phyloP scores from a whole-genome alignment of 2,888 invertebrate genomes.

The Thymelicus sylvestris region DNA sequence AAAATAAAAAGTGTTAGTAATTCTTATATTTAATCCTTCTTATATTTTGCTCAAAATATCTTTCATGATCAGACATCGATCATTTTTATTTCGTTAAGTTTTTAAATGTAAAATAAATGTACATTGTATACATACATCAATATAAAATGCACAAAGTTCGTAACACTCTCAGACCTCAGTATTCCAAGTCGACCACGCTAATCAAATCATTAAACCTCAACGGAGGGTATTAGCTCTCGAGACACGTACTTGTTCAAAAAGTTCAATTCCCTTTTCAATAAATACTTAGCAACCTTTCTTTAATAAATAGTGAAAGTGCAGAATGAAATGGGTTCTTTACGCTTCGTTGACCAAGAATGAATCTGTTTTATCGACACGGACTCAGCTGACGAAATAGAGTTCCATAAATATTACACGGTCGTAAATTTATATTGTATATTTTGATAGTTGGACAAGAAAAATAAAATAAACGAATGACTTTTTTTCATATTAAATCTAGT shows the following conservation, averaged over 20 bases:
- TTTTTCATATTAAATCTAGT: no score
- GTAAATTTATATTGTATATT: background rate
- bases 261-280: slow-evolving; percentile 14
- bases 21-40: no score
- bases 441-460: no score
- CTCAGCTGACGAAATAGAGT: background rate
- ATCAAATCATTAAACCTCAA: background rate
- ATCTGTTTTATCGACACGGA: background rate
- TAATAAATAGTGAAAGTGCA: slow-evolving; percentile 4
- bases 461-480: no score
- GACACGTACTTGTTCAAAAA: slow-evolving; percentile 8
- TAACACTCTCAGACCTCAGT: background rate
- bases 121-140: no score
- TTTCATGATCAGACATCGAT: no score
- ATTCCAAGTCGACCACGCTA: background rate
- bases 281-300: background rate
- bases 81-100: no score
- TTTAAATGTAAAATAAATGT: no score
- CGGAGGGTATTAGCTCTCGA: background rate
- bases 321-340: slow-evolving; percentile 1
- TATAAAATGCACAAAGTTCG: no score
- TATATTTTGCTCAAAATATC: no score
- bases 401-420: background rate
- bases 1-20: no score
- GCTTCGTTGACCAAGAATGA: slow-evolving; percentile 1